Conservation (phyloP, 2,888 invertebrate species). For the Patella ulyssiponensis region DNA sequence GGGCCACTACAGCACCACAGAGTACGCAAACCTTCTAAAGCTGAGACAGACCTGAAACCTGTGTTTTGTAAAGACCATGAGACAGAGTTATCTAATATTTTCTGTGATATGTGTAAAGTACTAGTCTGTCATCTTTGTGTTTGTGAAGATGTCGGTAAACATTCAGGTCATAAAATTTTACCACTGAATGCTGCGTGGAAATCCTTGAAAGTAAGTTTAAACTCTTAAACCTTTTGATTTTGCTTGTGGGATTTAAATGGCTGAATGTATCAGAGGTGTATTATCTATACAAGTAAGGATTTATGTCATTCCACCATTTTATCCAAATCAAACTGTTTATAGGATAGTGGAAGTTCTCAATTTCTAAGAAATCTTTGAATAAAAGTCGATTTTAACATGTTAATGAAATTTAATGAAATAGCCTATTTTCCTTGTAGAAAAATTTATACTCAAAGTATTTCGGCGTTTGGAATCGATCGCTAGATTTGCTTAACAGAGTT, state of each 20-base stretch:
- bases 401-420: no score
- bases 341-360: no score
- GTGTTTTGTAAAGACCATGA: slow-evolving; percentile 60
- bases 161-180: slow-evolving; percentile 64
- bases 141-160: slow-evolving; percentile 66
- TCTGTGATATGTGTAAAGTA: slow-evolving; percentile 63
- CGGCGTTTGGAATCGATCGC: no score
- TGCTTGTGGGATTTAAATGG: not conserved
- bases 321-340: no score
- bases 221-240: not conserved
- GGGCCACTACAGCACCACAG: slow-evolving; percentile 60
- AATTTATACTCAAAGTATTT: no score
- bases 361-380: no score
- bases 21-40: slow-evolving; percentile 42
- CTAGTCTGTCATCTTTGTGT: slow-evolving; percentile 67
- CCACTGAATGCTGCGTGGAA: slow-evolving; percentile 62
- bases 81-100: slow-evolving; percentile 58
- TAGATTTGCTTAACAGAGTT: no score
- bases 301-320: no score
- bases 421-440: no score
- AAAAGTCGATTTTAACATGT: no score
- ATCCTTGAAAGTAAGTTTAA: slow-evolving; percentile 56
- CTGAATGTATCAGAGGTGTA: no score
- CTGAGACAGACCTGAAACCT: slow-evolving; percentile 27
- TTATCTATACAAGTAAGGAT: no score